Evolutionary conservation across 2,113 vertebrate species (phyloP), one percentile per base, ranked within the genome.

Genomic region (Telmatochromis sp.): DNA sequence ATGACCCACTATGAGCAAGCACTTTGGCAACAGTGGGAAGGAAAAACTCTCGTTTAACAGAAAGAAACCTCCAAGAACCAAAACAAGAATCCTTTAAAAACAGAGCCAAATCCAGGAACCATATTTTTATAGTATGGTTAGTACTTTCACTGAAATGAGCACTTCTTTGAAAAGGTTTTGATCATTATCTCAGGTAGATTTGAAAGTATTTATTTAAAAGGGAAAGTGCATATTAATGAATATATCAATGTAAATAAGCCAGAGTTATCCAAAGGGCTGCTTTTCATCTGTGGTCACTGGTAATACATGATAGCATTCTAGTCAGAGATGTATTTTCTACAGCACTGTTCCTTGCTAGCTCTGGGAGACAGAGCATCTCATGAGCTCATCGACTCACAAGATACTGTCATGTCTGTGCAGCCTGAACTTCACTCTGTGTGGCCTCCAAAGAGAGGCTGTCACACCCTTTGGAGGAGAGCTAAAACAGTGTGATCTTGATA

Each of bases 401-500:
- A 89, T 79, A 86, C 33, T 68, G 23, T 21, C 7, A 19, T 79
- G 80, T 89, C 68, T 84, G 47, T 68, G 85, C 45, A 58, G 10
- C 23, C 26, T 1, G 6, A 81, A 73, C 9, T 2, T 87, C 80
- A 28, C 58, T 89, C 81, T 84, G 33, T 73, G 86, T 75, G 86
- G 81, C 79, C 92, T 89, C 82, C 63, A 53, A 31, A 85, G 81
- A 82, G 45, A 47, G 84, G 82, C 86, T 86, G 85, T 85, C 82
- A 87, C 75, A 19, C 80, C 82, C 89, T 85, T 84, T 14, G 82
- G 90, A 85, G 91, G 81, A 88, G 79, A 84, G 79, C 57, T 90
- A 90, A 89, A 92, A 87, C 23, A 35, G 3, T 83, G 57, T 89
- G 87, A 93, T 91, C 91, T 93, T 92, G 88, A 86, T 75, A 82